Conservation (phyloP, 2,113 vertebrate species). For the Bothrops jararaca region DNA sequence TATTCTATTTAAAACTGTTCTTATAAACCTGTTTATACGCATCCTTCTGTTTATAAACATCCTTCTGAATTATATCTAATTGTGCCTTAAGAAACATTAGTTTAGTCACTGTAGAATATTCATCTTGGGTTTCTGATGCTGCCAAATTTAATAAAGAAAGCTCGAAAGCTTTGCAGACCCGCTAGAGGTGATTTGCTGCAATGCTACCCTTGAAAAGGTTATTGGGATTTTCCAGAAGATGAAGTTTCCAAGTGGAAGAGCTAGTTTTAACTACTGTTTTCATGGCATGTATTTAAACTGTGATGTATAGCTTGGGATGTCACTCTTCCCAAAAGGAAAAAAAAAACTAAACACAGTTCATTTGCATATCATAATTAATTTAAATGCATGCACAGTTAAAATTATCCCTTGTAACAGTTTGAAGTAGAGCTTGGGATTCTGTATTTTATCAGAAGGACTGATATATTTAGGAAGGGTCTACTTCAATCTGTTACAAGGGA, state of each 20-base stretch:
- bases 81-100: neutral
- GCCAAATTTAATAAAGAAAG: slow-evolving; percentile 25
- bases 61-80: neutral
- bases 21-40: neutral
- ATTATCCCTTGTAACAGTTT: neutral
- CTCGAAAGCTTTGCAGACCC: neutral
- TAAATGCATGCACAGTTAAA: slow-evolving; percentile 5
- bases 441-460: neutral
- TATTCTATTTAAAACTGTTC: neutral
- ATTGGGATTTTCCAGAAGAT: slow-evolving; percentile 31
- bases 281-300: slow-evolving; percentile 9
- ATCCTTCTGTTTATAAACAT: neutral
- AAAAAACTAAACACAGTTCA: neutral
- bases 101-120: slow-evolving; percentile 18
- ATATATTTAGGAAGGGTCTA: neutral
- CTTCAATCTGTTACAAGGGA: neutral
- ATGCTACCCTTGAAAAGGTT: slow-evolving; percentile 33
- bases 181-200: slow-evolving; percentile 19
- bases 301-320: slow-evolving; percentile 23
- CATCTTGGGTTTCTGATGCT: neutral
- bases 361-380: slow-evolving; percentile 31
- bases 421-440: neutral
- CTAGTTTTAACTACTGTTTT: slow-evolving; percentile 34
- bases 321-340: neutral
- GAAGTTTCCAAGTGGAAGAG: slow-evolving; percentile 36